These are phyloP conservation scores for Sipha maydis DNA, from an alignment of 2,888 invertebrate genomes.

Conservation along the genomic window DNA sequence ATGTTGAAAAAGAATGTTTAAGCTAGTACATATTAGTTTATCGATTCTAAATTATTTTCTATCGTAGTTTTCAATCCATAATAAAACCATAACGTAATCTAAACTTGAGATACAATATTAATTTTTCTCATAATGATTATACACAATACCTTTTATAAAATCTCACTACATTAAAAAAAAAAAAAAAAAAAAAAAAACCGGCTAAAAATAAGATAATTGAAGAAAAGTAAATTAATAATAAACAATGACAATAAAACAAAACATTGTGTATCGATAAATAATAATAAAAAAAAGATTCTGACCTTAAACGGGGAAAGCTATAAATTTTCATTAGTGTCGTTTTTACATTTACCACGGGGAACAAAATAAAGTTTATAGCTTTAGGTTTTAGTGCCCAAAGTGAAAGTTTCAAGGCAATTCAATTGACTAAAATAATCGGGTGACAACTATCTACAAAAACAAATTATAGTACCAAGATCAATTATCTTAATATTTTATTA, in stretches of 20 bases:
- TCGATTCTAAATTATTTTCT: background rate
- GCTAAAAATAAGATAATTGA: conserved; percentile 12
- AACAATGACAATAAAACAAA: conserved; percentile 58
- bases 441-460: conserved; percentile 42
- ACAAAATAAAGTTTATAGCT: conserved; percentile 59
- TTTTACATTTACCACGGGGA: conserved; percentile 56
- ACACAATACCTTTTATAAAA: conserved; percentile 17
- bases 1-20: too few relatives aligned
- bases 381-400: conserved; percentile 45
- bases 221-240: conserved; percentile 54
- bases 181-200: conserved; percentile 39
- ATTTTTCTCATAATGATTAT: background rate
- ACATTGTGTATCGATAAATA: conserved; percentile 59
- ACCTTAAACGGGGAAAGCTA: conserved; percentile 49
- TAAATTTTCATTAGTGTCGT: conserved; percentile 59
- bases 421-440: conserved; percentile 60
- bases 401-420: conserved; percentile 49
- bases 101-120: background rate
- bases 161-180: conserved; percentile 16
- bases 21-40: background rate
- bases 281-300: conserved; percentile 57
- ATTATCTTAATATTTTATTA: conserved; percentile 37
- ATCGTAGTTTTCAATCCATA: background rate
- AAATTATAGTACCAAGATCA: conserved; percentile 20
- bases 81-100: background rate